A percentile compares a stretch with the other conserved stretches of the same genome.
Conservation (phyloP, 2,888 invertebrate genomes). For the Drosophila affinis region DNA sequence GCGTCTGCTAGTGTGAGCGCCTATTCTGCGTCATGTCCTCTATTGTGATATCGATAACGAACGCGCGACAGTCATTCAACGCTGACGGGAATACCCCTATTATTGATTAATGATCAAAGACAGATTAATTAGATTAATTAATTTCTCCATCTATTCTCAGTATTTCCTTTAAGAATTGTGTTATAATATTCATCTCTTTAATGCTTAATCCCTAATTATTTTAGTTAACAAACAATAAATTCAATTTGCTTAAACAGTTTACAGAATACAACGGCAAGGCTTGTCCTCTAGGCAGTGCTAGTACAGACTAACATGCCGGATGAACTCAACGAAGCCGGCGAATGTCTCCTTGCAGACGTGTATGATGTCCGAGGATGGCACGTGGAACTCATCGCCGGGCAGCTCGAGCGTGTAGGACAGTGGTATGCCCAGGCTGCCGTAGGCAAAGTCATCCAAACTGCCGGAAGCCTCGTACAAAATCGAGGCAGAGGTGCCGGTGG, state of each 20-base stretch:
- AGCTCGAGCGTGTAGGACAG: slow-evolving; percentile 88
- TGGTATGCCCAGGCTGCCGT: slow-evolving; percentile 85
- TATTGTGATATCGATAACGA: too few relatives aligned
- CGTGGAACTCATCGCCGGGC: slow-evolving; percentile 85
- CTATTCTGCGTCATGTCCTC: too few relatives aligned
- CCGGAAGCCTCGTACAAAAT: slow-evolving; percentile 86
- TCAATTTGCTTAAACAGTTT: slow-evolving; percentile 63
- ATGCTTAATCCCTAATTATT: slow-evolving; percentile 73
- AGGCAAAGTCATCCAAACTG: slow-evolving; percentile 88
- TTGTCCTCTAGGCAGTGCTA: slow-evolving; percentile 32
- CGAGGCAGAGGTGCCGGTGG: slow-evolving; percentile 85
- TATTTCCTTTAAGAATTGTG: not conserved
- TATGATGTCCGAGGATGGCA: slow-evolving; percentile 80
- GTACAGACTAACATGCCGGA: slow-evolving; percentile 82
- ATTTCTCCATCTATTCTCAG: too few relatives aligned
- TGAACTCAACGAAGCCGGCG: slow-evolving; percentile 83
- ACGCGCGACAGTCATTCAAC: too few relatives aligned
- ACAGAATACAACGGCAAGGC: slow-evolving; percentile 21
- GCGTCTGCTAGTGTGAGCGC: too few relatives aligned
- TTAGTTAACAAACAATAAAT: slow-evolving; percentile 78
- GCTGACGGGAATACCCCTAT: not conserved
- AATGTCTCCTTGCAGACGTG: slow-evolving; percentile 83
- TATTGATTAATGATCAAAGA: too few relatives aligned
- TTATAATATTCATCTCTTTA: slow-evolving; percentile 49
- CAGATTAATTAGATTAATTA: too few relatives aligned